These are phyloP conservation scores for Bos indicus DNA, from an alignment of 2,113 vertebrate species.

Conservation along the genomic window DNA sequence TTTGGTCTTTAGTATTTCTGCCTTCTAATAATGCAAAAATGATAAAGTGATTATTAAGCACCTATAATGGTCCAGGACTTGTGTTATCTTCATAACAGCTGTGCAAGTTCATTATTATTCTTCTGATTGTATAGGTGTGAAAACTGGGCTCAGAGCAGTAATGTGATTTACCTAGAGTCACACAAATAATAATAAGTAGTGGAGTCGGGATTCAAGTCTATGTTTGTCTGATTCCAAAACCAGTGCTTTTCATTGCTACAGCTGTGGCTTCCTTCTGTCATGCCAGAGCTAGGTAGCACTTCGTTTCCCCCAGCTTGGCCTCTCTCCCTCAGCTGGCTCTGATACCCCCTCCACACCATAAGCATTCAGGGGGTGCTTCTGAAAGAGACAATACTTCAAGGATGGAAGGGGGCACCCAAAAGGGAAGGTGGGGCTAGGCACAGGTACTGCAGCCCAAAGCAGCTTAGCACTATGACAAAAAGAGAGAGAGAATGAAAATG, in stretches of 20 bases:
- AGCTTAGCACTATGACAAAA: not conserved
- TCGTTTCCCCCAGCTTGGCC: not conserved
- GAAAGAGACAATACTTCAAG: not conserved
- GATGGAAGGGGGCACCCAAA: not conserved
- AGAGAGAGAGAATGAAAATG: not conserved
- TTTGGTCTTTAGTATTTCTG: slow-evolving; percentile 13
- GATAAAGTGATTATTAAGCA: slow-evolving; percentile 33
- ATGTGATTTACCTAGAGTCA: slow-evolving; percentile 20
- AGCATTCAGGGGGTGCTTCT: not conserved
- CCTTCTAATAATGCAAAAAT: slow-evolving; percentile 27
- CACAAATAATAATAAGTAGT: not conserved
- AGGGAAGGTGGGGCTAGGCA: not conserved
- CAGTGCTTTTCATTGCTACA: not conserved
- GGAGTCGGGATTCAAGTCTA: not conserved
- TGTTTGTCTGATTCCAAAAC: slow-evolving; percentile 37
- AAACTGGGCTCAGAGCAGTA: not conserved
- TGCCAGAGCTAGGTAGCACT: not conserved
- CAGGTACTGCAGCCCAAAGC: not conserved
- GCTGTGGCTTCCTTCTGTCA: slow-evolving; percentile 30
- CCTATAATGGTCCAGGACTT: not conserved
- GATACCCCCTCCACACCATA: not conserved
- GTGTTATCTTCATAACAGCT: not conserved
- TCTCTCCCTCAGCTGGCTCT: not conserved
- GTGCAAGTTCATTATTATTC: not conserved
- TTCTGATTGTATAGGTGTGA: not conserved